Conservation (phyloP, 2,888 invertebrate species). For the Uropetala carovei region DNA sequence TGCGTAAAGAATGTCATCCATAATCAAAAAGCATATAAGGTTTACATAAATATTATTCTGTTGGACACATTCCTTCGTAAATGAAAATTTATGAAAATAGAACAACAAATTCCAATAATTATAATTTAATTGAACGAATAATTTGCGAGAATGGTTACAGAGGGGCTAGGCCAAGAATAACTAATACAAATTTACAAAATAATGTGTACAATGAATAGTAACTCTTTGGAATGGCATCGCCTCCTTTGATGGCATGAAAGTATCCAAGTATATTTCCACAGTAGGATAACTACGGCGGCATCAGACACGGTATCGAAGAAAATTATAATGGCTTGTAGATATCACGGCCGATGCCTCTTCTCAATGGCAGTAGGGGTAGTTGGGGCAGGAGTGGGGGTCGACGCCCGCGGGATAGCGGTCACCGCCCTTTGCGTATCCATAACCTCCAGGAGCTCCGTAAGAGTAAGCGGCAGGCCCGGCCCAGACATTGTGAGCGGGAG, state of each 20-base stretch:
- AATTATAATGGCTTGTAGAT: background rate
- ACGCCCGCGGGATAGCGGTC: conserved; percentile 21
- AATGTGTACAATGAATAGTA: background rate
- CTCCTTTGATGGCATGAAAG: background rate
- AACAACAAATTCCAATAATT: background rate
- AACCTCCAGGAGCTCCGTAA: background rate
- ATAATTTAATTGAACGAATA: background rate
- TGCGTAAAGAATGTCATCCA: too few species aligned
- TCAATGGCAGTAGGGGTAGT: conserved; percentile 46
- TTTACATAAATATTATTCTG: too few species aligned
- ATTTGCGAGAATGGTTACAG: background rate
- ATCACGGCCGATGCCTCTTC: background rate
- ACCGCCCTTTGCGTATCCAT: conserved; percentile 8
- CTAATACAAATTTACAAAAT: background rate
- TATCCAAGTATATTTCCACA: background rate
- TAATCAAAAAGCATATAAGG: too few species aligned
- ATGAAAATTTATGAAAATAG: too few species aligned
- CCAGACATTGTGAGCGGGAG: conserved; percentile 3
- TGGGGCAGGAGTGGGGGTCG: conserved; percentile 33
- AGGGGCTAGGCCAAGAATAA: background rate
- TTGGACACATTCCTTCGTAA: too few species aligned
- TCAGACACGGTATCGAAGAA: background rate
- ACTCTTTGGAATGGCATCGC: background rate
- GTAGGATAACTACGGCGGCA: background rate
- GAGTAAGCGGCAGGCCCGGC: background rate